Evolutionary conservation across 2,888 invertebrate species (phyloP).

Genomic region (Melanchra persicariae): DNA sequence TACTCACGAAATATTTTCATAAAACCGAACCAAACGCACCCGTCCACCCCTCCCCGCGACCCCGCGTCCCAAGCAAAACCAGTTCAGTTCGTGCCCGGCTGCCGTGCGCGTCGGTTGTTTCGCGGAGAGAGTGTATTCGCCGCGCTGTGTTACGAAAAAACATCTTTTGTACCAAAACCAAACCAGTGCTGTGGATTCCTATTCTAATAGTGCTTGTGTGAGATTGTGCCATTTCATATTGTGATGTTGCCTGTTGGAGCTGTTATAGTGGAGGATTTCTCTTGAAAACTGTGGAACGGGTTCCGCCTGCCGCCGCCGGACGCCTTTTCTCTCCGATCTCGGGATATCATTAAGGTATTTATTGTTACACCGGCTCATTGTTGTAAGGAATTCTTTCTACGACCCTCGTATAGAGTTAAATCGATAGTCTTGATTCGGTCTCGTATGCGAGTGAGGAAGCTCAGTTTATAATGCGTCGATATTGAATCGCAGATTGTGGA

Average conservation of each 20-base stretch:
- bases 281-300: slow-evolving; percentile 86
- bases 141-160: slow-evolving; percentile 88
- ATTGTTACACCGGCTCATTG: slow-evolving; percentile 90
- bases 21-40: slow-evolving; percentile 89
- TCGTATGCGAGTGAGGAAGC: slow-evolving; percentile 75
- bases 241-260: slow-evolving; percentile 86
- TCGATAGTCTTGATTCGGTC: slow-evolving; percentile 85
- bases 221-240: slow-evolving; percentile 86
- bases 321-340: slow-evolving; percentile 89
- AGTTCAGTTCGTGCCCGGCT: slow-evolving; percentile 90
- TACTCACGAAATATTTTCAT: slow-evolving; percentile 91
- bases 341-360: slow-evolving; percentile 91
- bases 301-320: slow-evolving; percentile 85
- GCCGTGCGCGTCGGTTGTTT: slow-evolving; percentile 86
- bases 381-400: slow-evolving; percentile 89
- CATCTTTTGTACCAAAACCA: slow-evolving; percentile 85
- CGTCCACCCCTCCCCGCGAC: slow-evolving; percentile 78
- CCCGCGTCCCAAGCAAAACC: slow-evolving; percentile 83
- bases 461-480: slow-evolving; percentile 78
- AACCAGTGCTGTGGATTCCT: slow-evolving; percentile 88
- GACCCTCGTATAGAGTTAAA: slow-evolving; percentile 86
- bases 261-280: slow-evolving; percentile 88
- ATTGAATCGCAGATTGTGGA: slow-evolving; percentile 82
- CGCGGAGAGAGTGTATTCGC: slow-evolving; percentile 70
- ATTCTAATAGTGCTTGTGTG: slow-evolving; percentile 85